Evolutionary conservation across 92 coral and sea anemone genomes (phyloP).

Genomic region (Heliopora coerulea): DNA sequence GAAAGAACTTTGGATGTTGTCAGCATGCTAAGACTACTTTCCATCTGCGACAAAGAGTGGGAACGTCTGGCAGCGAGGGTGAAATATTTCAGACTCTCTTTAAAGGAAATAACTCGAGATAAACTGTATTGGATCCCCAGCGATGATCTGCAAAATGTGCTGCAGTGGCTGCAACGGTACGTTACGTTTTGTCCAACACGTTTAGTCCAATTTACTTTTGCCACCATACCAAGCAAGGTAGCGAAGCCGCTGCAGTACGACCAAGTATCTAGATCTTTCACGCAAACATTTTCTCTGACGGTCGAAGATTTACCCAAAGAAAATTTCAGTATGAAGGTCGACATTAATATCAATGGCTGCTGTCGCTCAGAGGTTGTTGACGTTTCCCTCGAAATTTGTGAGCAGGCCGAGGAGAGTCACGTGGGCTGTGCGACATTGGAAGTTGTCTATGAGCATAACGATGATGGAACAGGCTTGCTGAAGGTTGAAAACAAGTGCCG

Average conservation of each 20-base stretch:
- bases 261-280: slow-evolving; percentile 16
- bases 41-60: slow-evolving; percentile 18
- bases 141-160: slow-evolving; percentile 5
- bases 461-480: not conserved
- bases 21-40: not conserved
- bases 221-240: not conserved
- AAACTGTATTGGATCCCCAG: not conserved
- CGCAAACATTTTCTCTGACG: slow-evolving; percentile 7
- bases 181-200: slow-evolving; percentile 13
- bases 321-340: not conserved
- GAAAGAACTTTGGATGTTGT: not conserved
- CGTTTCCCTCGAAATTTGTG: not conserved
- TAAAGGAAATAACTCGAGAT: not conserved
- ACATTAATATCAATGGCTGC: not conserved
- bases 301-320: not conserved
- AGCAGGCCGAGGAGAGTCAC: not conserved
- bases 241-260: not conserved
- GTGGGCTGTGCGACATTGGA: not conserved
- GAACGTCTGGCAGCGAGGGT: not conserved
- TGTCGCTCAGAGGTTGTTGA: not conserved
- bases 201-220: slow-evolving; percentile 8
- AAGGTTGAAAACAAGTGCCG: slow-evolving; percentile 1
- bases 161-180: slow-evolving; percentile 7
- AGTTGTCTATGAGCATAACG: slow-evolving; percentile 1
- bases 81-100: not conserved